Evolutionary conservation across 2,797 vertebrate genomes (phyloP).

Genomic region (Helostoma temminkii): DNA sequence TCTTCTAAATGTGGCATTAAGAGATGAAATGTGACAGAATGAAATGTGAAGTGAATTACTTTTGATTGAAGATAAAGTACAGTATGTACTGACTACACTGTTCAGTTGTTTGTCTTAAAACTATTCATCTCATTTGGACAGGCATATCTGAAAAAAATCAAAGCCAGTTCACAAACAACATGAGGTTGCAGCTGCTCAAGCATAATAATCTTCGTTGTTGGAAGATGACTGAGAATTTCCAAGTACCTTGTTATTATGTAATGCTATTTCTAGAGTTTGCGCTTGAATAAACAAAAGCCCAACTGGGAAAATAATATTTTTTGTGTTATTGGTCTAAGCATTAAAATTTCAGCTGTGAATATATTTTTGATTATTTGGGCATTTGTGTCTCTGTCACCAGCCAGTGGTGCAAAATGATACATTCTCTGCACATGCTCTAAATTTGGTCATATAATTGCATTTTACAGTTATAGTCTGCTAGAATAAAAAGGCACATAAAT

Average conservation of each 20-base stretch:
- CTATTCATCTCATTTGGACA: not conserved
- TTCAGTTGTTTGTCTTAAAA: not conserved
- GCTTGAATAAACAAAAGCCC: conserved; percentile 6
- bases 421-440: no score
- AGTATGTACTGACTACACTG: no score
- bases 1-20: not conserved
- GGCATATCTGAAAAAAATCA: not conserved
- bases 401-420: no score
- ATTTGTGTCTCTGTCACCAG: not conserved
- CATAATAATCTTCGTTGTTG: conserved; percentile 32
- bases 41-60: not conserved
- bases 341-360: conserved; percentile 15
- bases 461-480: no score
- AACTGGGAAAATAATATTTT: conserved; percentile 16
- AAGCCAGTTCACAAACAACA: conserved; percentile 47
- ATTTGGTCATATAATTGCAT: no score
- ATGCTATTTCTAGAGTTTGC: conserved; percentile 14
- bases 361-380: conserved; percentile 23
- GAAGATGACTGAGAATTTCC: conserved; percentile 5
- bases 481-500: conserved; percentile 4
- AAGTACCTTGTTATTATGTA: conserved; percentile 24
- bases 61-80: no score
- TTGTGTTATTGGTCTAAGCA: conserved; percentile 14
- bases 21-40: not conserved
- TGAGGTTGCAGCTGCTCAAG: conserved; percentile 26